phyloP scores from a whole-genome alignment of 2,113 vertebrate species.

The Catharus fuscescens region DNA sequence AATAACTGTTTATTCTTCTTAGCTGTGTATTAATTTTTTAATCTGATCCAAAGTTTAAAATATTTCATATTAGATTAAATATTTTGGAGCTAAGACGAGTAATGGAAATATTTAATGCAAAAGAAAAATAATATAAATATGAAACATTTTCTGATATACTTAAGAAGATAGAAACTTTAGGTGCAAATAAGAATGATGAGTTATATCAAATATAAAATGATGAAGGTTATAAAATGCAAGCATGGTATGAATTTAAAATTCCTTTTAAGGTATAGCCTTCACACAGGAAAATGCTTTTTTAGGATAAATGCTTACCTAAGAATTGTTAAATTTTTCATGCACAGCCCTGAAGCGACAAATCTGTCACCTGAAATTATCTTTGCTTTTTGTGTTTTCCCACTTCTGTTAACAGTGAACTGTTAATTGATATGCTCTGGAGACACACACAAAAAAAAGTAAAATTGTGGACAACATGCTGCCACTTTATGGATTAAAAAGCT shows the following conservation, averaged over 20 bases:
- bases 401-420: slow-evolving; percentile 32
- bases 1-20: not conserved
- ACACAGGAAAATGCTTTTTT: slow-evolving; percentile 5
- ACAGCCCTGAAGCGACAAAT: slow-evolving; percentile 29
- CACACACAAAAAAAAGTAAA: not conserved
- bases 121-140: not conserved
- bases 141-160: not conserved
- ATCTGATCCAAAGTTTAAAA: not conserved
- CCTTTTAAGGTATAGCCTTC: not conserved
- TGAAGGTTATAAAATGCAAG: not conserved
- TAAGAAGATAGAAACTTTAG: not conserved
- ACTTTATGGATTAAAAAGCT: not conserved
- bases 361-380: slow-evolving; percentile 35
- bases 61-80: not conserved
- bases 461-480: not conserved
- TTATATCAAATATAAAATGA: not conserved
- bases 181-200: not conserved
- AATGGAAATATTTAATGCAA: not conserved
- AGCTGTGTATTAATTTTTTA: not conserved
- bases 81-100: not conserved
- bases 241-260: not conserved
- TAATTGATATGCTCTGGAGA: slow-evolving; percentile 41
- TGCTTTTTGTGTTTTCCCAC: slow-evolving; percentile 53
- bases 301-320: slow-evolving; percentile 56
- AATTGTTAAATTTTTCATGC: slow-evolving; percentile 57